phyloP scores from a whole-genome alignment of 2,113 vertebrate genomes.

The Sminthopsis crassicaudata region DNA sequence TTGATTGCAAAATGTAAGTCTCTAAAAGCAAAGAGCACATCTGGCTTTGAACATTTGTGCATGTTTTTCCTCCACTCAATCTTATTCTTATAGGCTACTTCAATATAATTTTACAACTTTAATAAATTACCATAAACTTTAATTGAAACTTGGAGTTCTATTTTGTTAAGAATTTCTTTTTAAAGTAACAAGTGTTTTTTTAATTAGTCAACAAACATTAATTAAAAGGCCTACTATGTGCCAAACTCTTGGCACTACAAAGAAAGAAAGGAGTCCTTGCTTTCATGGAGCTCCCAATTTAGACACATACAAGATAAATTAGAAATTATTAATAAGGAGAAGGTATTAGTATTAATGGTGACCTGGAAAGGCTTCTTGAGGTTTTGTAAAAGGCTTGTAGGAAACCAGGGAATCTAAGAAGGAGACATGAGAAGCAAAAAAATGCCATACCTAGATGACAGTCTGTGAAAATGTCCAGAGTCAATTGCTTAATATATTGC shows the following conservation, averaged over 20 bases:
- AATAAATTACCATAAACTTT: constrained; percentile 58
- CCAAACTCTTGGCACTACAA: background rate
- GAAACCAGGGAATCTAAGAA: background rate
- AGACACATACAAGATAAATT: background rate
- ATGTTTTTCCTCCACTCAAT: background rate
- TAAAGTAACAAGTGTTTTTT: background rate
- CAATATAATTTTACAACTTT: constrained; percentile 34
- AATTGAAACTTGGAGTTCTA: constrained; percentile 39
- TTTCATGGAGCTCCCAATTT: background rate
- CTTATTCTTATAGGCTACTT: background rate
- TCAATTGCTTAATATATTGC: background rate
- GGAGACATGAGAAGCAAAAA: background rate
- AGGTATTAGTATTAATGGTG: background rate
- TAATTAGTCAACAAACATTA: background rate
- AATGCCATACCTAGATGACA: background rate
- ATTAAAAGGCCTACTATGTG: too few relatives aligned
- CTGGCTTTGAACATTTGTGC: background rate
- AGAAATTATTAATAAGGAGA: background rate
- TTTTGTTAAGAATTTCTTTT: background rate
- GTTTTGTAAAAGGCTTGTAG: background rate
- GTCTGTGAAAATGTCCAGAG: background rate
- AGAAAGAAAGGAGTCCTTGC: background rate
- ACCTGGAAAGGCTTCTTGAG: background rate
- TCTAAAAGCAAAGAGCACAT: background rate
- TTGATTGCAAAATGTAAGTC: background rate